Evolutionary conservation across 1,140 invertebrate species (phyloP), one percentile per base, ranked within the genome.

Genomic region (Cydia splendana): DNA sequence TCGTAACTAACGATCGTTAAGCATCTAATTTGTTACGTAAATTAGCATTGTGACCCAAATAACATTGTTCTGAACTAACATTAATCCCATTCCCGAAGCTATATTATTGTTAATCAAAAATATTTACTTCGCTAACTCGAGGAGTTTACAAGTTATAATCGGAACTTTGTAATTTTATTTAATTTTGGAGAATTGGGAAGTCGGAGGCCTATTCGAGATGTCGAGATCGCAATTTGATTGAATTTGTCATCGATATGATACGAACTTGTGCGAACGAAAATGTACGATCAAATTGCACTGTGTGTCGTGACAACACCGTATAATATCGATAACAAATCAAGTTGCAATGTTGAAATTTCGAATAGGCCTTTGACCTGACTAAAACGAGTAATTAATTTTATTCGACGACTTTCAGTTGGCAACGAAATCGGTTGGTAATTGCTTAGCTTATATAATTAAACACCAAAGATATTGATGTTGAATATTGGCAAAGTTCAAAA

Each of bases 141-240:
- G 57, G n/a, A 24, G 18, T 62, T 62, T 62, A 62, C 57, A 62
- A 62, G 24, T 62, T 62, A 24, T 24, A 6, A 62, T 62, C 57
- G 24, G 15, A 62, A 62, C 18, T 62, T 62, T 62, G n/a, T 20
- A 62, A 62, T 62, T 62, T 62, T 62, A 62, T 62, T 62, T 62
- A 3, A n/a, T 18, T 53, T 53, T 7, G 10, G 57, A 62, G 57
- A 53, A 53, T 53, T 18, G 51, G n/a, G 51, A 53, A 53, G 45
- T 48, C 15, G 0, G 45, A 48, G 3, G 13, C 4, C 7, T 48
- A 48, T 48, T 48, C 12, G 45, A 48, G 2, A 45, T 48, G 13
- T 48, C 13, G 6, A 45, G 13, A 45, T 45, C 3, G 1, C 3
- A 13, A 15, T 2, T 48, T 15, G 45, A 48, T 48, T 48, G 0